phyloP scores from a whole-genome alignment of 2,888 invertebrate species.

The Sarcophaga variegata region DNA sequence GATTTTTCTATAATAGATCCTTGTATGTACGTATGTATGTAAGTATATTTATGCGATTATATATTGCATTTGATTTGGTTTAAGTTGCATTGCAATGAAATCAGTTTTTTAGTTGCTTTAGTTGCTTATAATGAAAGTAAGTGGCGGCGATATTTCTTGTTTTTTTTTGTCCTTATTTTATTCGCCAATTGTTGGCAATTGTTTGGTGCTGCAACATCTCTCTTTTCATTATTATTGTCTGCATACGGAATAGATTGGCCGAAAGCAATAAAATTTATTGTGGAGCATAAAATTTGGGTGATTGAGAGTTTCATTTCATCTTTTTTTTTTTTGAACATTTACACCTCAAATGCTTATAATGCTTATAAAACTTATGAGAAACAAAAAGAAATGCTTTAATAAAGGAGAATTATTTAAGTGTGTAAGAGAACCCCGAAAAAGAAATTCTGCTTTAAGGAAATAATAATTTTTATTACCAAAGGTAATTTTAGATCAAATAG shows the following conservation, averaged over 20 bases:
- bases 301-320: constrained; percentile 61
- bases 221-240: constrained; percentile 10
- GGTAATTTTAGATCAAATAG: too few species aligned
- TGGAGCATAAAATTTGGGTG: constrained; percentile 70
- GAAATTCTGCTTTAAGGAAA: too few species aligned
- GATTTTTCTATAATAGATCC: constrained; percentile 1
- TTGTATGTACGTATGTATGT: too few species aligned
- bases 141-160: constrained; percentile 56
- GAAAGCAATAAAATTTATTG: constrained; percentile 68
- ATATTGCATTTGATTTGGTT: too few species aligned
- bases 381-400: too few species aligned
- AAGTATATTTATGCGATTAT: too few species aligned
- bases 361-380: constrained; percentile 2
- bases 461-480: too few species aligned
- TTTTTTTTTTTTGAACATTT: constrained; percentile 29
- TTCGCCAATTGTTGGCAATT: constrained; percentile 61
- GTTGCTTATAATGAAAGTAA: constrained; percentile 43
- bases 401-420: too few species aligned
- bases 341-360: constrained; percentile 57
- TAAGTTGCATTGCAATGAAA: too few species aligned
- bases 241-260: constrained; percentile 9
- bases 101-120: not conserved
- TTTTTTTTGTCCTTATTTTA: constrained; percentile 2
- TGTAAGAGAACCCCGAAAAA: too few species aligned
- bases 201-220: constrained; percentile 37